These are phyloP conservation scores for Hydrozoanthus tunicans DNA, from an alignment of 64 coral and sea anemone genomes.

Conservation along the genomic window DNA sequence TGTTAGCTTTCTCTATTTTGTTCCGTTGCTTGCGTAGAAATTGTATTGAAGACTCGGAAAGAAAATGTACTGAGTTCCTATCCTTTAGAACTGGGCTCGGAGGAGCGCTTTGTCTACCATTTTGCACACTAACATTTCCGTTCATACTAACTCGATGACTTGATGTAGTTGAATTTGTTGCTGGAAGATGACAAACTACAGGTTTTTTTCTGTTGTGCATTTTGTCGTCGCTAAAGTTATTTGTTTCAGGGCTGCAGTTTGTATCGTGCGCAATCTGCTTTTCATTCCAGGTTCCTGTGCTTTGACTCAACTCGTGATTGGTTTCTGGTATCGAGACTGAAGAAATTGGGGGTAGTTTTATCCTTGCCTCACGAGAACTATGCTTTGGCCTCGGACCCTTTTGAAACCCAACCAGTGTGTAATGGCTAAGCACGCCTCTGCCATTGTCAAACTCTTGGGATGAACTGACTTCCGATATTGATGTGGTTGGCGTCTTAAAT, in stretches of 20 bases:
- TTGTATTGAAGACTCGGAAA: slow-evolving; percentile 12
- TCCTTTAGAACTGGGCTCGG: background rate
- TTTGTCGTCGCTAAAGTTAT: background rate
- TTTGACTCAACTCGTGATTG: background rate
- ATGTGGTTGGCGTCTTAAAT: background rate
- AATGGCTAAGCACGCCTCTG: background rate
- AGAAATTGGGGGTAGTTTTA: background rate
- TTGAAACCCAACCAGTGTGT: background rate
- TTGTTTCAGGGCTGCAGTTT: background rate
- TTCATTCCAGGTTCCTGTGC: background rate
- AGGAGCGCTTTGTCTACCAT: background rate
- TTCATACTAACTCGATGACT: background rate
- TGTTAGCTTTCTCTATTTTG: slow-evolving; percentile 35
- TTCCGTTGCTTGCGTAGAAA: slow-evolving; percentile 26
- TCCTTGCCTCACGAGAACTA: background rate
- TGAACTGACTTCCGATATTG: background rate
- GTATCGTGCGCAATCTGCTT: background rate
- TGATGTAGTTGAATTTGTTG: background rate
- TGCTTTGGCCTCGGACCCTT: background rate
- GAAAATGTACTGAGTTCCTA: background rate
- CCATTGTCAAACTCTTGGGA: background rate
- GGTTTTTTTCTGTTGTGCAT: background rate
- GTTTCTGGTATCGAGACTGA: background rate
- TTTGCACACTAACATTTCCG: background rate
- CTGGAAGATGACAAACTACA: background rate